Percentiles rank a stretch among this genome's conserved stretches.
Evolutionary conservation across 2,113 vertebrate genomes (phyloP).

Genomic region (Ursus arctos): DNA sequence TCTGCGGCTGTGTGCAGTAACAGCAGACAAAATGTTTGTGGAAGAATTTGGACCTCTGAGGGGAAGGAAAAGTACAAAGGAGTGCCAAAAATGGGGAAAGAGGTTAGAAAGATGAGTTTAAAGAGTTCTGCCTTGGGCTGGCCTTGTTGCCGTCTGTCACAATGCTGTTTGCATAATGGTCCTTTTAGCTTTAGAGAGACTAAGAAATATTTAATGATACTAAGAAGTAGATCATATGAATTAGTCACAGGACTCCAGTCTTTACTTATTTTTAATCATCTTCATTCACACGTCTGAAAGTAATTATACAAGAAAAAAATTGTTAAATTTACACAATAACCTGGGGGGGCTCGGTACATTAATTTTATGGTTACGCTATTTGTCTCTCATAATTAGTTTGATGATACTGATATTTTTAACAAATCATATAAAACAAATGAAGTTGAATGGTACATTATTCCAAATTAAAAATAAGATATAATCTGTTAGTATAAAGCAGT

Average conservation of each 20-base stretch:
- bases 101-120: neutral
- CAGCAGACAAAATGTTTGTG: neutral
- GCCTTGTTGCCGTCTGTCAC: neutral
- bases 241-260: slow-evolving; percentile 73
- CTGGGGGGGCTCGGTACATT: slow-evolving; percentile 77
- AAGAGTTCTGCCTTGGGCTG: neutral
- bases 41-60: neutral
- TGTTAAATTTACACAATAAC: slow-evolving; percentile 83
- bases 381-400: slow-evolving; percentile 83
- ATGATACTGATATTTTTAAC: slow-evolving; percentile 78
- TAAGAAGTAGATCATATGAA: slow-evolving; percentile 73
- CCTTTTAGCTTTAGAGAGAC: slow-evolving; percentile 31
- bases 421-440: slow-evolving; percentile 84
- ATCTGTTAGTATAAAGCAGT: slow-evolving; percentile 20
- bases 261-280: slow-evolving; percentile 75
- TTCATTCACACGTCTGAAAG: slow-evolving; percentile 77
- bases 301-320: slow-evolving; percentile 84
- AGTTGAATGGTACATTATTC: slow-evolving; percentile 77
- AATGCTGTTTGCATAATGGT: neutral
- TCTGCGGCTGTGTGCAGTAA: neutral
- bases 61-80: neutral
- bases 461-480: slow-evolving; percentile 74
- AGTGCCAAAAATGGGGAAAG: neutral
- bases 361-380: slow-evolving; percentile 83
- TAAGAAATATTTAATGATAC: slow-evolving; percentile 70